Base-by-base conservation (phyloP, 2,113 vertebrate species). In the Indri indri region DNA sequence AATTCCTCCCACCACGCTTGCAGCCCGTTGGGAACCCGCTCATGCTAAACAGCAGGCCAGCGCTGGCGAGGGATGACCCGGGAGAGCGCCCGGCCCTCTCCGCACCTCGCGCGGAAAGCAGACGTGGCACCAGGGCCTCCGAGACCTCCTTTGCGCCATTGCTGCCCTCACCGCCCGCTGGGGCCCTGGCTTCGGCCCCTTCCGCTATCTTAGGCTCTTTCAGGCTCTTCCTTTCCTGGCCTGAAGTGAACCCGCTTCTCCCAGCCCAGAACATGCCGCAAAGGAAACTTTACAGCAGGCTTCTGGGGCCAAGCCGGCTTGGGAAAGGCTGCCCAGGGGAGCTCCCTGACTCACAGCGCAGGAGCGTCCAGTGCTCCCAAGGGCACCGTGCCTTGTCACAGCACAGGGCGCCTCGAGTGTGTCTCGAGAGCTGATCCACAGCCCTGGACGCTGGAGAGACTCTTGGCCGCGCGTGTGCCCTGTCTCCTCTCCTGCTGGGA, bases 151-250 rank as follows among this genome's bases (percentile, higher is more conserved):
- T 16, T 12, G 18, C 2, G 20, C 14, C 7, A 13, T 16, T 1
- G 1, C 6, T 2, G 1, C 34, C 4, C 50, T 16, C 16, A 14
- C 52, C 6, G 5, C 17, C 25, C 1, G 0, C 59, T 0, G 34
- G 82, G 88, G 20, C 40, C 34, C 23, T 0, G 74, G 57, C 76
- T 20, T 83, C 2, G 42, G 30, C 2, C 32, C 9, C 30, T 18
- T 12, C 6, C 20, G 5, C 8, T 22, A 17, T 50, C 45, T 20
- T 34, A 16, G 8, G 42, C 42, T 42, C 30, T 47, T 42, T n/a
- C 40, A 27, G 66, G 23, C 83, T 42, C 68, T 25, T 42, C 8
- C 76, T 22, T 45, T 12, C 32, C 73, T 57, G 87, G 54, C 65
- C 70, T 0, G 1, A 22, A 70, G 70, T 13, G 27, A 25, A 84